Evolutionary conservation across 2,888 invertebrate species (phyloP), one percentile per base, ranked within the genome.

Genomic region (Agrochola lychnidis): DNA sequence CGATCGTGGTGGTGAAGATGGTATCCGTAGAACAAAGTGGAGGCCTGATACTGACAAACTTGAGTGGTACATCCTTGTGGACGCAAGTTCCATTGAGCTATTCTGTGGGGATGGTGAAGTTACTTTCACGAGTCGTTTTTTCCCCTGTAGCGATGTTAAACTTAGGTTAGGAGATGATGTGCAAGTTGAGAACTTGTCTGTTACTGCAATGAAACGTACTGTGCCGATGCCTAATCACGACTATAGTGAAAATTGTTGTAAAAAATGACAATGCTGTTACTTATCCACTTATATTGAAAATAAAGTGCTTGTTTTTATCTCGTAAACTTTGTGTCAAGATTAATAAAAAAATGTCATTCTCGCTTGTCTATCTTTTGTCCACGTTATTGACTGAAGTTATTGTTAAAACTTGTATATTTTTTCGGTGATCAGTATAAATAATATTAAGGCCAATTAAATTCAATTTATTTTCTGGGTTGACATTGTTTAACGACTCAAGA

Each of bases 1-100:
- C 0, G 88, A 95, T 51, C 94, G 96, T 5, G 94, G 95, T 45
- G 94, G 94, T 7, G 66, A 88, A 0, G 94, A 95, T 76, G 94
- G 93, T 4, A 72, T 93, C 0, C 91, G 96, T 0, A 91, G 92
- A 14, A 93, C 95, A 0, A 77, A 88, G 12, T 96, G 94, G 93
- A 90, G 81, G 19, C 95, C 95, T 4, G 36, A 22, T n/a, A n/a
- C 10, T 9, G 36, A 71, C 0, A 66, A 83, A 36, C 77, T 94
- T 1, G 48, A 82, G 12, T 91, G 92, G 89, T 89, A 72, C 45
- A 87, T 95, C 3, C 94, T 86, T 66, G 82, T 95, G 4, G 96
- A 96, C 70, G 90, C 92, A 0, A 95, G 95, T 89, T 94, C 94
- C 4, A 86, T 95, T 16, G 95, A 96, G 80, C 4, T 93, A 9